Conservation (phyloP, 2,888 invertebrate species). For the Aporophyla nigra region DNA sequence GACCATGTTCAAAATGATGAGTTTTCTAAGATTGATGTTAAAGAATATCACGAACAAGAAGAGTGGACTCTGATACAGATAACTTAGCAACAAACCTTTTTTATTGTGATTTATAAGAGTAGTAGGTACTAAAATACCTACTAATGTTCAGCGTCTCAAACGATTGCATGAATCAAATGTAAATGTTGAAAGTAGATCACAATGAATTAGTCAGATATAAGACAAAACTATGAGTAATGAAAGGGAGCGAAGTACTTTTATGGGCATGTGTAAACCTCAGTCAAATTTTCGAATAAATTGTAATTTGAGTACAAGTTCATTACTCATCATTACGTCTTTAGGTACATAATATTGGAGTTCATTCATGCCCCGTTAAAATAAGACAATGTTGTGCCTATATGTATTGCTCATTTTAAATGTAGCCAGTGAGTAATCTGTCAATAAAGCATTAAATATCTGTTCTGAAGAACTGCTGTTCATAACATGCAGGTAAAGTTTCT, state of each 20-base stretch:
- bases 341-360: conserved; percentile 11
- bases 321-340: conserved; percentile 50
- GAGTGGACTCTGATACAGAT: not conserved
- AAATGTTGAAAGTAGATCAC: conserved; percentile 32
- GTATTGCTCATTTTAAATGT: conserved; percentile 13
- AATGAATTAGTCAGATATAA: conserved; percentile 61
- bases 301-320: conserved; percentile 58
- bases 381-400: conserved; percentile 16
- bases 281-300: conserved; percentile 58
- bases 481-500: not conserved
- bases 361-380: conserved; percentile 42
- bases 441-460: not conserved
- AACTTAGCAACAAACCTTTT: not conserved
- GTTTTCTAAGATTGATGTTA: not conserved
- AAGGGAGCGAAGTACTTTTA: conserved; percentile 16
- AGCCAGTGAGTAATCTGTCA: conserved; percentile 7
- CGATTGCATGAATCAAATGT: conserved; percentile 54
- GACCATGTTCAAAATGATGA: not conserved
- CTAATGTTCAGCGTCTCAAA: conserved; percentile 16
- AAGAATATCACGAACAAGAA: not conserved
- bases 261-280: conserved; percentile 42
- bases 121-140: not conserved
- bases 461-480: not conserved
- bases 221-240: conserved; percentile 60
- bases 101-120: conserved; percentile 11